Evolutionary conservation across 2,113 vertebrate species (phyloP), one percentile per base, ranked within the genome.

Genomic region (Bujurquina vittata): DNA sequence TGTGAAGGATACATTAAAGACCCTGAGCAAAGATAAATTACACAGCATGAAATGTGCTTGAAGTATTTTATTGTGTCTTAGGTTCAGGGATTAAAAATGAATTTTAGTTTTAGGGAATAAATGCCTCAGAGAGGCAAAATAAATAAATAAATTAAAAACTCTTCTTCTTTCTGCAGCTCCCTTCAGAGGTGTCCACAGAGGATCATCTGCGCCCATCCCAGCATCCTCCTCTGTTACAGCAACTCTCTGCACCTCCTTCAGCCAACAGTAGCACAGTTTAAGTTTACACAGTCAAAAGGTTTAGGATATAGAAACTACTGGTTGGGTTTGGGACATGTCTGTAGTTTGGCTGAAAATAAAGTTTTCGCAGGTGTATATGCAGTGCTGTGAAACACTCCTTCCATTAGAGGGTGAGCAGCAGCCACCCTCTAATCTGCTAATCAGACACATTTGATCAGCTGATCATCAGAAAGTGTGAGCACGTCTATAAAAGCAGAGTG

Each of bases 31-130:
- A 52, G 17, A 69, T 20, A 69, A 69, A 52, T 20, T 49, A 20
- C 65, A 7, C 0, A 12, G 23, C 3, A 49, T 49, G 10, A 49
- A 26, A 67, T 0, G 1, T 2, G 43, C 26, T 26, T 67, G 26
- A 23, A 4, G 14, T 67, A 67, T 46, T 29, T 67, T 26, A 43
- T 23, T 65, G 23, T 15, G 12, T 23, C 23, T 26, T 2, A 49
- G 22, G 37, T 46, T 46, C 37, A 67, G 3, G 0, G 63, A 26
- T 67, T 46, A 67, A 46, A 69, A 11, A 69, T 49, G 14, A 49
- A 4, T 18, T 18, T 26, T 49, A 18, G 10, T 43, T 7, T 52
- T 20, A 3, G 17, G 18, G 3, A 8, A 22, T 60, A 46, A 46
- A 26, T 26, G 22, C 7, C n/a, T 43, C 22, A 23, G 62, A n/a